phyloP scores from a whole-genome alignment of 23 tunicate species.

The Ciona savignyi region DNA sequence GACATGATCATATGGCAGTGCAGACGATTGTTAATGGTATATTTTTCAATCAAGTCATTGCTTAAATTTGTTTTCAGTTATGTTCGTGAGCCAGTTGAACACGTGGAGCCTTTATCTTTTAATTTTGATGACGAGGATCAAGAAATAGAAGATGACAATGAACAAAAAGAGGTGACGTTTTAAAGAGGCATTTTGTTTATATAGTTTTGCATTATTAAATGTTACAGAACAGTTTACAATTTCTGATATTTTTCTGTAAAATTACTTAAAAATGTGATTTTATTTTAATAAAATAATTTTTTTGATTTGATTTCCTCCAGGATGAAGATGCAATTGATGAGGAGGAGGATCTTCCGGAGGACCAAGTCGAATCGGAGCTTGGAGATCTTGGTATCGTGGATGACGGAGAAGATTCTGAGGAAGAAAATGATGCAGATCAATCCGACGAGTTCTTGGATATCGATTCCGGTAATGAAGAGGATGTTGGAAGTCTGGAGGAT shows the following conservation, averaged over 20 bases:
- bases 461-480: conserved; percentile 14
- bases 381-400: not conserved
- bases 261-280: not conserved
- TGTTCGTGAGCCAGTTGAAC: conserved; percentile 1
- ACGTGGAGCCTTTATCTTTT: conserved; percentile 27
- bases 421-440: no score
- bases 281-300: not conserved
- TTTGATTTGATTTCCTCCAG: not conserved
- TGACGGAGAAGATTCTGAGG: conserved; percentile 5
- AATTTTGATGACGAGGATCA: conserved; percentile 18
- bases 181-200: not conserved
- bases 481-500: conserved; percentile 4
- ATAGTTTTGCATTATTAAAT: not conserved
- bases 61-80: conserved; percentile 25
- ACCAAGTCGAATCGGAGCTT: conserved; percentile 1
- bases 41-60: no score
- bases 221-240: not conserved
- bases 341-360: conserved; percentile 17
- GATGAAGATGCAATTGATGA: conserved; percentile 6
- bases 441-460: not conserved
- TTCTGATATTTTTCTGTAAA: not conserved
- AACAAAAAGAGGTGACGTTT: not conserved
- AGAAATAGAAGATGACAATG: not conserved
- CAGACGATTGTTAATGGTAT: no score
- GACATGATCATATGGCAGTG: no score